Percentiles rank a stretch among this genome's conserved stretches.
These are phyloP conservation scores for Tenebrosternarchus preto DNA, from an alignment of 2,113 vertebrate species.

Conservation along the genomic window DNA sequence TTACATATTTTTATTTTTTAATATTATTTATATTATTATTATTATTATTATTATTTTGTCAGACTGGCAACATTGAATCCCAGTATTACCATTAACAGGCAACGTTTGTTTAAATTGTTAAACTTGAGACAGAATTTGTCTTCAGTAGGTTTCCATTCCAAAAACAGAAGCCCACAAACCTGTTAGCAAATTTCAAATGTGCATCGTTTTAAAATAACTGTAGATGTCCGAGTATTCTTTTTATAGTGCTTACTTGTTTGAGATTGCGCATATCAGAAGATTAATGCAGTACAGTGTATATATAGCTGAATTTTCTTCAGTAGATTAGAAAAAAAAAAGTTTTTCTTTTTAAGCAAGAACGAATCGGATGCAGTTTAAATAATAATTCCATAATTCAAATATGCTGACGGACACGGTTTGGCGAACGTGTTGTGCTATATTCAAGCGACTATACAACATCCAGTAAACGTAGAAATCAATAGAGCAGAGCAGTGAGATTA, in stretches of 20 bases:
- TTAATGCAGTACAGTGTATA: background rate
- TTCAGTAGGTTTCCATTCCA: no score
- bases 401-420: background rate
- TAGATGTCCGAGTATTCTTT: no score
- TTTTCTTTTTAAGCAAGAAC: no score
- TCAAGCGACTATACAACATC: background rate
- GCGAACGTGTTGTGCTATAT: background rate
- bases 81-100: background rate
- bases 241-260: background rate
- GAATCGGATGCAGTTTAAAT: background rate
- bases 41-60: background rate
- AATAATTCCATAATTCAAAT: background rate
- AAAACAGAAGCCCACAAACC: no score
- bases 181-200: no score
- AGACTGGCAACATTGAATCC: background rate
- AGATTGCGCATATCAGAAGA: background rate
- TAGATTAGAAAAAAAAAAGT: background rate
- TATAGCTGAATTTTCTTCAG: background rate
- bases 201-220: no score
- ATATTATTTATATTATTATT: background rate
- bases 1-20: no score
- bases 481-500: slow-evolving; percentile 1
- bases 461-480: background rate
- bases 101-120: no score
- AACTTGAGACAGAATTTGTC: no score